Evolutionary conservation across 2,888 invertebrate species (phyloP).

Genomic region (Phortica okadai): DNA sequence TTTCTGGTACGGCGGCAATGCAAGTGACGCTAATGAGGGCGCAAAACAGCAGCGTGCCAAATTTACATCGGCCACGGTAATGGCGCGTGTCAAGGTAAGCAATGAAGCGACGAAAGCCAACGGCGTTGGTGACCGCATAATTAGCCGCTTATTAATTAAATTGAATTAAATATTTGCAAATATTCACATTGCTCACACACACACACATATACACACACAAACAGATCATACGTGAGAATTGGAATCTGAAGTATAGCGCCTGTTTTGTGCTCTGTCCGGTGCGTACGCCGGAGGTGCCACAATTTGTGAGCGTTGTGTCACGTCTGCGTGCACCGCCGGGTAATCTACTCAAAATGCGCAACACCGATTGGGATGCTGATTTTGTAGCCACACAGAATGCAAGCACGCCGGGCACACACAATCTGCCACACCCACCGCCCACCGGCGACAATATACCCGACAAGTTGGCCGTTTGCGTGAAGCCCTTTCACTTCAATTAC

Average conservation of each 20-base stretch:
- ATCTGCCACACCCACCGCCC: conserved; percentile 53
- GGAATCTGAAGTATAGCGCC: conserved; percentile 95
- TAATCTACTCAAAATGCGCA: conserved; percentile 82
- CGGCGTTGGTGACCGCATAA: neutral
- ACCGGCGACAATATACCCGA: conserved; percentile 75
- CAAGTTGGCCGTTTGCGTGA: conserved; percentile 88
- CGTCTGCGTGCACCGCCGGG: conserved; percentile 80
- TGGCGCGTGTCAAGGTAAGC: conserved; percentile 85
- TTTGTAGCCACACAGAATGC: conserved; percentile 58
- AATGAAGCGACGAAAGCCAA: neutral
- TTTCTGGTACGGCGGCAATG: conserved; percentile 80
- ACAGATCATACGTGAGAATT: conserved; percentile 91
- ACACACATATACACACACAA: neutral
- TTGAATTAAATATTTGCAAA: conserved; percentile 1
- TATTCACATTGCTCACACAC: neutral
- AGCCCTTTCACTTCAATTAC: conserved; percentile 93
- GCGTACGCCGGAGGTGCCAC: conserved; percentile 80
- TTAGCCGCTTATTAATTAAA: conserved; percentile 1
- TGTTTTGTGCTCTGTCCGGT: conserved; percentile 91
- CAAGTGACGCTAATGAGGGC: conserved; percentile 49
- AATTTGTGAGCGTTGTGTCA: conserved; percentile 84
- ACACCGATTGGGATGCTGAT: conserved; percentile 78
- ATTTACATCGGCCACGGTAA: conserved; percentile 81
- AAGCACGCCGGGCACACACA: conserved; percentile 11
- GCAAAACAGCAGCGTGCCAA: conserved; percentile 52